Evolutionary conservation across 2,888 invertebrate species (phyloP).

Genomic region (Ormyrus rosae): DNA sequence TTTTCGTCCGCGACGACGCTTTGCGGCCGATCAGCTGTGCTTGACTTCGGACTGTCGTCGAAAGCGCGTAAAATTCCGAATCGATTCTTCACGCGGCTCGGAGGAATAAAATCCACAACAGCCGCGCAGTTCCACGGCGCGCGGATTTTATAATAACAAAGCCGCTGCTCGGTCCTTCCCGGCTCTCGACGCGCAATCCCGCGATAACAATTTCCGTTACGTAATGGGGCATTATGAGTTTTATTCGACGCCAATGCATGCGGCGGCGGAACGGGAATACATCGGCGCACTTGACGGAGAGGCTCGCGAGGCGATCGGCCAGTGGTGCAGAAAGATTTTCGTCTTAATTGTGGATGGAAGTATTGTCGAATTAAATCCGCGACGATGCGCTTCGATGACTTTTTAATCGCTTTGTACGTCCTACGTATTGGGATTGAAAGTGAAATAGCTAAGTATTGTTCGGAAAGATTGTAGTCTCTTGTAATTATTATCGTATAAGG

Average conservation of each 20-base stretch:
- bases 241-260: slow-evolving; percentile 7
- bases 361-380: too few relatives aligned
- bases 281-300: neutral
- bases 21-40: slow-evolving; percentile 11
- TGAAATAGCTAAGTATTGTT: too few relatives aligned
- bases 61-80: neutral
- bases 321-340: too few relatives aligned
- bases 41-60: neutral
- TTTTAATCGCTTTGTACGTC: too few relatives aligned
- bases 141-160: neutral
- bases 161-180: neutral
- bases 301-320: too few relatives aligned
- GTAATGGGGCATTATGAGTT: slow-evolving; percentile 35
- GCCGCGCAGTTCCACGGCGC: neutral
- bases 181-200: slow-evolving; percentile 4
- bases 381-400: too few relatives aligned
- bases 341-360: too few relatives aligned
- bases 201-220: slow-evolving; percentile 43
- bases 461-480: too few relatives aligned
- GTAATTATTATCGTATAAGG: too few relatives aligned
- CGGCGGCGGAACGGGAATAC: neutral
- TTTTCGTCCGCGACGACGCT: slow-evolving; percentile 12
- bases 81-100: too few relatives aligned
- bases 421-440: too few relatives aligned
- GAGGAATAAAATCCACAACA: neutral